phyloP scores from a whole-genome alignment of 2,797 vertebrate species.

The Erethizon dorsatum region DNA sequence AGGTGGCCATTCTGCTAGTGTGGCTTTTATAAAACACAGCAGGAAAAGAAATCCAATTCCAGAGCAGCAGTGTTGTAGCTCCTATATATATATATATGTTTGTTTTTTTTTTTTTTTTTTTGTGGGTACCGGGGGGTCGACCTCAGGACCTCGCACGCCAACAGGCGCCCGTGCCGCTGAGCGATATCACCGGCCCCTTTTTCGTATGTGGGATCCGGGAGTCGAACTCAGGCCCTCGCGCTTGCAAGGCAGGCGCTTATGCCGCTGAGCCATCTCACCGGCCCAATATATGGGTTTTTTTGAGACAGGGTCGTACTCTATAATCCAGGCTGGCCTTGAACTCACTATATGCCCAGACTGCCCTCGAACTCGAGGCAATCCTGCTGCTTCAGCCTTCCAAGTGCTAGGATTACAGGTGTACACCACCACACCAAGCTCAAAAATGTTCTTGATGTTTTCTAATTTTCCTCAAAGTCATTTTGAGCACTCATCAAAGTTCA shows the following conservation, averaged over 20 bases:
- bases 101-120: no score
- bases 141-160: no score
- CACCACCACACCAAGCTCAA: neutral
- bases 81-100: neutral
- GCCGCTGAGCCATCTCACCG: no score
- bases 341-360: neutral
- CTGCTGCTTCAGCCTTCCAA: neutral
- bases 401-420: neutral
- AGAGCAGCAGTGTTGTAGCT: neutral
- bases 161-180: no score
- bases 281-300: neutral
- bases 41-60: neutral
- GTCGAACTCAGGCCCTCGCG: no score
- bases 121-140: no score
- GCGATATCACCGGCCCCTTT: no score
- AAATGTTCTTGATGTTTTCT: neutral
- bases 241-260: no score
- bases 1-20: neutral
- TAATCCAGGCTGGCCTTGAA: neutral
- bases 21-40: neutral
- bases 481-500: neutral
- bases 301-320: neutral
- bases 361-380: neutral
- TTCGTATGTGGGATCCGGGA: no score
- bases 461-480: neutral